Conservation (phyloP, 1,140 invertebrate genomes). For the Leptonema lineaticorne region DNA sequence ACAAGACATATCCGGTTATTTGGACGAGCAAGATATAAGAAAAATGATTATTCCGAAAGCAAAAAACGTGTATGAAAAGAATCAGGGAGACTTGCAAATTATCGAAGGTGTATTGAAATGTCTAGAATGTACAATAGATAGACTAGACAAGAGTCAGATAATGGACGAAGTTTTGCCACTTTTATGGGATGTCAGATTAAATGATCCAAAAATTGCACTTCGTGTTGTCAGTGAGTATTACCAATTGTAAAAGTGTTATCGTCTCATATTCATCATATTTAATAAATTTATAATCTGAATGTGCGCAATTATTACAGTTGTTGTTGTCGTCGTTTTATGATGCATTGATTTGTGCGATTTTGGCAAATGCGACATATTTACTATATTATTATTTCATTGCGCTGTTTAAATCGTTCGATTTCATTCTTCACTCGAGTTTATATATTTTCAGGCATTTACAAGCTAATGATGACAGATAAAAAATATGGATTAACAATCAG, state of each 20-base stretch:
- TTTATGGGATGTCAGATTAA: conserved; percentile 81
- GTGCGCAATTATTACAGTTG: background rate
- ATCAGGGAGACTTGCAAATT: conserved; percentile 74
- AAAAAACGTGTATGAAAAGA: conserved; percentile 84
- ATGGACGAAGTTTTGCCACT: conserved; percentile 91
- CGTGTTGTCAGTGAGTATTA: conserved; percentile 79
- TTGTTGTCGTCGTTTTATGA: background rate
- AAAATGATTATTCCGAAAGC: conserved; percentile 85
- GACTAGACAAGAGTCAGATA: conserved; percentile 81
- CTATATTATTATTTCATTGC: background rate
- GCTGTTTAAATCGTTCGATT: background rate
- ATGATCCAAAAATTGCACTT: conserved; percentile 79
- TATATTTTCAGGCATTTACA: conserved; percentile 81
- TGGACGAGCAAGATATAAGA: conserved; percentile 81
- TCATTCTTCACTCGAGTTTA: background rate
- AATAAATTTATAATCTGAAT: background rate
- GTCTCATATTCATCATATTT: background rate
- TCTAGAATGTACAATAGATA: conserved; percentile 76
- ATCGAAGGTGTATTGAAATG: conserved; percentile 75
- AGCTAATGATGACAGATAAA: conserved; percentile 87
- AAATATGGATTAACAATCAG: conserved; percentile 90
- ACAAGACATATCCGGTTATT: conserved; percentile 79
- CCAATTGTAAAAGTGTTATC: background rate
- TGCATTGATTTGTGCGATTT: background rate
- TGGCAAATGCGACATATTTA: background rate